Base-by-base conservation (phyloP, 2,888 invertebrate species). In the Lithophane semibrunnea region DNA sequence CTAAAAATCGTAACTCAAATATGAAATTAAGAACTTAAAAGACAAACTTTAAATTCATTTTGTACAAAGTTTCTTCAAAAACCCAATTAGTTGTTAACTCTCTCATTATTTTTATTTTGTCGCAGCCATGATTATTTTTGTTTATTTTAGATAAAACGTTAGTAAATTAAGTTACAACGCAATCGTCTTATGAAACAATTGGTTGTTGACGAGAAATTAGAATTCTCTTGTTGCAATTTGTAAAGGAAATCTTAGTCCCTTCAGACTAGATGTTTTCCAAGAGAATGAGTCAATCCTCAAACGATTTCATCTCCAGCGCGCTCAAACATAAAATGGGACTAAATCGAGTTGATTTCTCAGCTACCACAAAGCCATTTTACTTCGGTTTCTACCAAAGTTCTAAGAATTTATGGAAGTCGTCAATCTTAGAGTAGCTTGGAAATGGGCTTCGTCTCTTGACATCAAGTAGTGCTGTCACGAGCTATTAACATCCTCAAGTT, bases 341-440 rank as follows among this genome's bases (percentile, higher is more conserved):
- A 75, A 89, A 86, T 87, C 83, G 76, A 87, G 82, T 83, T 84
- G 87, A 89, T 88, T 91, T 90, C 83, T 88, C 85, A 83, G 88
- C 86, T 69, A 88, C 83, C 83, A 82, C 83, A 69, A 78, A 70
- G 71, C 80, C 77, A 84, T 86, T 88, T 85, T 82, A 80, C 85
- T 88, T 88, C 82, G 82, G 79, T 83, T 83, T 80, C 79, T 81
- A 72, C 80, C 68, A 85, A 86, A 82, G 79, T 87, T 87, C 73
- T 79, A 67, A 75, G 69, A 83, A 81, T 87, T 83, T 80, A 78
- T 85, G 65, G 78, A 77, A 79, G 79, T 80, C 79, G 72, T 85
- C 75, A 85, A 80, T 82, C 86, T 88, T 75, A 18, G 54, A 81
- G 68, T 71, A 72, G 72, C 70, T 87, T 83, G 68, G 56, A 68